Evolutionary conservation across 1,140 invertebrate genomes (phyloP).

Genomic region (Chlorops oryzae): DNA sequence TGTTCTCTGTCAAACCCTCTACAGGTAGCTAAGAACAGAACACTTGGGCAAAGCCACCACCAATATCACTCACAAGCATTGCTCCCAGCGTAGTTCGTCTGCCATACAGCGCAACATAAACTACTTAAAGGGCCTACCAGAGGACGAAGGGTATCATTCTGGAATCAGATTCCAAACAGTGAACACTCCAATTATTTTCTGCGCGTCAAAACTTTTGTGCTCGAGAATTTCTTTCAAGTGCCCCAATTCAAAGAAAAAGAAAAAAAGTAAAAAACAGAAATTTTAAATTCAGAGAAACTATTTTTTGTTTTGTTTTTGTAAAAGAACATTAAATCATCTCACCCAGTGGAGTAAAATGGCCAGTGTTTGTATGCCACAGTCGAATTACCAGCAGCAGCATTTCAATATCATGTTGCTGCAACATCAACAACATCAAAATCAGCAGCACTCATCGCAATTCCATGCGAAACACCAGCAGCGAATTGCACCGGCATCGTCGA

Average conservation of each 20-base stretch:
- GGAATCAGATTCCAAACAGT: constrained; percentile 46
- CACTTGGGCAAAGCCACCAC: no score
- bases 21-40: no score
- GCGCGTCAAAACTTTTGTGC: constrained; percentile 25
- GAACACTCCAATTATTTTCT: constrained; percentile 19
- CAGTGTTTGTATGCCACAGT: constrained; percentile 37
- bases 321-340: neutral
- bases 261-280: constrained; percentile 1
- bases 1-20: no score
- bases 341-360: constrained; percentile 23
- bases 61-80: no score
- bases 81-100: no score
- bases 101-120: no score
- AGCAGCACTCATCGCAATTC: constrained; percentile 19
- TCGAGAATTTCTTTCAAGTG: neutral
- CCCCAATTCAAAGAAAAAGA: neutral
- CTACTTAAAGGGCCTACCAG: constrained; percentile 31
- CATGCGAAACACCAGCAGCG: constrained; percentile 33
- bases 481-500: constrained; percentile 34
- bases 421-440: constrained; percentile 23
- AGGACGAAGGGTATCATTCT: constrained; percentile 46
- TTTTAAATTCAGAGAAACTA: neutral
- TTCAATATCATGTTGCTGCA: constrained; percentile 35
- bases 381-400: constrained; percentile 23
- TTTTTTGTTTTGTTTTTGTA: no score